Base-by-base conservation (phyloP, 2,113 vertebrate species). In the Dromas ardeola region DNA sequence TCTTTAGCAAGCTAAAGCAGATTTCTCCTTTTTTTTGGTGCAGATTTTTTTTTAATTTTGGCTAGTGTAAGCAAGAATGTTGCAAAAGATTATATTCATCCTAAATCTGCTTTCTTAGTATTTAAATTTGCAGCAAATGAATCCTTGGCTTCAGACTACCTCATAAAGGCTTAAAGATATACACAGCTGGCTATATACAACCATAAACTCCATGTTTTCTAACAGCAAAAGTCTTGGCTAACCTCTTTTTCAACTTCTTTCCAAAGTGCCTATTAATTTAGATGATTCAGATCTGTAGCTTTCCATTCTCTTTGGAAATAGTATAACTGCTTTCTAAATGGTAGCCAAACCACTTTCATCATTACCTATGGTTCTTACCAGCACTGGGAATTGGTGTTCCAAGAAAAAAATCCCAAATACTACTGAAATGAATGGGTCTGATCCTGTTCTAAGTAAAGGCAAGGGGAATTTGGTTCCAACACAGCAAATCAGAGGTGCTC, bases 261-360 rank as follows among this genome's bases (percentile, higher is more conserved):
- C 56, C 88, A 88, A 95, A 94, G 58, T 61, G 36, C 40, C 52
- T 61, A 2, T 95, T 95, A 76, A 92, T 91, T 92, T 81, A 72
- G 47, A 79, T 45, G 53, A 91, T 86, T 92, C 72, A 85, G 73
- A 84, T 67, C 65, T 72, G 56, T 76, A 70, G 73, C 45, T 82
- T 94, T 87, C 58, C 62, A 49, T 85, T 96, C 88, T 95, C 52
- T 80, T 93, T 89, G 77, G 88, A 96, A 95, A 86, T 32, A 56
- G 10, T 8, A 19, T n/a, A 95, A 84, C 61, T 80, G 36, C 72
- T 89, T 87, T 61, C 19, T 89, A 91, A 95, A 69, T 11, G 49
- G 73, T 32, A 87, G 61, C 86, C 81, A 91, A 94, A 61, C 45
- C 56, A 62, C 47, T 93, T 87, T 84, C 52, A 76, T 81, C 52